Evolutionary conservation across 2,888 invertebrate species (phyloP), one percentile per base, ranked within the genome.

Genomic region (Sarcophaga variegata): DNA sequence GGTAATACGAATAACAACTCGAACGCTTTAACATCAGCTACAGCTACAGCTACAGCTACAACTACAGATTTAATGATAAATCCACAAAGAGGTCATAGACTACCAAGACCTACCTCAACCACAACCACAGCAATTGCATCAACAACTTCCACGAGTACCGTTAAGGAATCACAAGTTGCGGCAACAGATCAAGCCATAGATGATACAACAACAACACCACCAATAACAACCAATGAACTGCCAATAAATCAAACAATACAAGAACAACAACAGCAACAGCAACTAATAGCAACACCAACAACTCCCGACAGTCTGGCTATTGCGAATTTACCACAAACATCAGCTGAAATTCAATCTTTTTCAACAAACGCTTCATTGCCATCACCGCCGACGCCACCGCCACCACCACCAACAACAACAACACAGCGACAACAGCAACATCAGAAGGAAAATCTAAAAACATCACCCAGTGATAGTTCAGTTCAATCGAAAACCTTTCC

Each of bases 81-180:
- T 88, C 81, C 90, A 85, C 84, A 90, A 89, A 88, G 89, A 86
- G 93, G 93, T 80, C 92, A 93, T 88, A 91, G 93, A 85, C 89
- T 92, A 76, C 91, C 91, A 80, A 89, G 90, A 89, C 90, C 91
- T 69, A 88, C 88, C 67, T 85, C 89, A 78, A 85, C 87, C 71
- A 80, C 60, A 82, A 8, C 79, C 67, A 79, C 66, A 66, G 54
- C 54, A 54, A 17, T 54, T 54, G 69, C 49, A 22, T 25, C 60
- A 82, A 72, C 89, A 82, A 81, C 69, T 76, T 4, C 79, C 66
- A 81, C 66, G 47, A 83, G 75, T 85, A 76, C 88, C 67, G 79
- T 70, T 75, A 45, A 89, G 45, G 62, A 76, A 76, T 62, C 37
- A 22, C 78, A 60, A 75, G 20, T 66, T 64, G 59, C 20, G 71